These are phyloP conservation scores for Hydroisotoma schaefferi DNA, from an alignment of 2,888 invertebrate species.

Conservation along the genomic window DNA sequence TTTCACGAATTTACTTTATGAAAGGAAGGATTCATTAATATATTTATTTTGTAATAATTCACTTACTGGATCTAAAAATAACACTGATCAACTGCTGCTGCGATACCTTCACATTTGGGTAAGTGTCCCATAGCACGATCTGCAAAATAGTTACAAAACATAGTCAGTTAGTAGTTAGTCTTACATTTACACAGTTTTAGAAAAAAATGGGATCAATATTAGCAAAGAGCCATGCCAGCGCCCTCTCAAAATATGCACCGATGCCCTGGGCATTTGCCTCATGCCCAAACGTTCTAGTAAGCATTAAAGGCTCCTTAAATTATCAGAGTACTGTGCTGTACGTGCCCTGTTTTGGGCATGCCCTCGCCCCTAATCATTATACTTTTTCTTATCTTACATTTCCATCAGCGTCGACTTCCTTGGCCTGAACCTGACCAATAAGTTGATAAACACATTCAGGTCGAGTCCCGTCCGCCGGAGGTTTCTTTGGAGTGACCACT, in stretches of 20 bases:
- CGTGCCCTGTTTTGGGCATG: too few species aligned
- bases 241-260: too few species aligned
- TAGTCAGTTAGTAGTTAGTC: too few species aligned
- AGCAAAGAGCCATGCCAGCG: too few species aligned
- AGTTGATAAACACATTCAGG: slow-evolving; percentile 28
- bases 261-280: too few species aligned
- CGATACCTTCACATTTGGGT: slow-evolving; percentile 22
- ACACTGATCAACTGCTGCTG: slow-evolving; percentile 23
- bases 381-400: slow-evolving; percentile 15
- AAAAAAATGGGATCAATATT: too few species aligned
- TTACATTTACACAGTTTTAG: too few species aligned
- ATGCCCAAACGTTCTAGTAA: too few species aligned
- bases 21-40: background rate
- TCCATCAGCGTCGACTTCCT: slow-evolving; percentile 26
- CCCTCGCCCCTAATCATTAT: too few species aligned
- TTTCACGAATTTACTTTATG: background rate
- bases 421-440: slow-evolving; percentile 16
- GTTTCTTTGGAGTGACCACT: slow-evolving; percentile 22
- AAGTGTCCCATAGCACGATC: slow-evolving; percentile 19
- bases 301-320: too few species aligned
- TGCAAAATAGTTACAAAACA: slow-evolving; percentile 4
- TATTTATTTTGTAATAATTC: background rate
- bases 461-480: slow-evolving; percentile 17
- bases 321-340: too few species aligned
- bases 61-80: slow-evolving; percentile 26